Base-by-base conservation (phyloP, 2,113 vertebrate species). In the Meriones unguiculatus region DNA sequence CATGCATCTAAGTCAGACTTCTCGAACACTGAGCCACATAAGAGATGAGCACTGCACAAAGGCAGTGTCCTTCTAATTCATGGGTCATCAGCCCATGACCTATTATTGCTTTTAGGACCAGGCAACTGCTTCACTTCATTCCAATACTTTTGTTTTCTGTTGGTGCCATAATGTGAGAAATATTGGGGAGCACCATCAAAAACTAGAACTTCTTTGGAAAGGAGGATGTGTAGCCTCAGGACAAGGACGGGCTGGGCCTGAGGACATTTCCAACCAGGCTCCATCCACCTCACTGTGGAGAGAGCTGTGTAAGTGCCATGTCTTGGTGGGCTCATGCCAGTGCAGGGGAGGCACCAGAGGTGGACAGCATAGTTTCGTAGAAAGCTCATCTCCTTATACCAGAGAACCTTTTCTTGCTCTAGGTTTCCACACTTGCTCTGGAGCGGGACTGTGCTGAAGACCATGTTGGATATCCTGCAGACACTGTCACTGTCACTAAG, bases 381-480 rank as follows among this genome's bases (percentile, higher is more conserved):
- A 73, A 67, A 54, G 28, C 41, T 38, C 7, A 20, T 73, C 67
- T 64, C 5, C 77, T 76, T 5, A 12, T 4, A 28, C 38, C 64
- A 95, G 10, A 95, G 32, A 72, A 1, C 41, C 30, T 64, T 9
- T 76, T 97, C 5, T 91, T 30, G 25, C 10, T 81, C 5, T 77
- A 99, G 99, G 93, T 99, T 99, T 96, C 99, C 99, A 70, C 99
- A 99, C 92, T 98, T 99, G 97, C 98, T 99, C 12, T 99, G 99
- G 99, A 99, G 99, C 9, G 99, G 99, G 70, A 99, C 99, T 0
- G 99, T 99, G 59, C 97, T 99, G 97, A 99, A 99, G 98, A 99
- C 99, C 91, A 99, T 99, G 99, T 90, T 99, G 97, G 99, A 99
- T 98, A 99, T 99, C 98, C 98, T 99, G 86, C 99, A 99, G 98